Conservation (phyloP, 2,888 invertebrate species). For the Baccha elongata region DNA sequence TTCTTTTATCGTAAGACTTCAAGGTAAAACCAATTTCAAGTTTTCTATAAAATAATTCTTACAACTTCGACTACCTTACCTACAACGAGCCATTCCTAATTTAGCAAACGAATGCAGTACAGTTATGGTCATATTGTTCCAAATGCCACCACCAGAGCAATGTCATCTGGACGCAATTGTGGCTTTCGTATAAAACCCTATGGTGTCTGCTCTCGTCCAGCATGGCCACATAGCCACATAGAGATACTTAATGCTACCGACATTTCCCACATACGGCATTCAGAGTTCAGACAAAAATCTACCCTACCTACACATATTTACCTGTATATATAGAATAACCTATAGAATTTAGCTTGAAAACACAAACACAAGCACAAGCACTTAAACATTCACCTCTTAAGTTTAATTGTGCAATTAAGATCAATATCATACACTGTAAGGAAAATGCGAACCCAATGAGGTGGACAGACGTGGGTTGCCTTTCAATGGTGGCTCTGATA, state of each 20-base stretch:
- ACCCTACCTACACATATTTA: neutral
- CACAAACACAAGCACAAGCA: conserved; percentile 23
- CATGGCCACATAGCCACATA: conserved; percentile 20
- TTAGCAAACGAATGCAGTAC: conserved; percentile 20
- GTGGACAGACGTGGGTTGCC: conserved; percentile 44
- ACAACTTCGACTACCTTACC: neutral
- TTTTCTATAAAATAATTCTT: neutral
- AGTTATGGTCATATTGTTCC: conserved; percentile 15
- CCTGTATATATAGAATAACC: neutral
- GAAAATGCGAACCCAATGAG: conserved; percentile 56
- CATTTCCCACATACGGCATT: conserved; percentile 31
- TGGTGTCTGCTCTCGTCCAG: conserved; percentile 15
- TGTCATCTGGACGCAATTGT: conserved; percentile 53
- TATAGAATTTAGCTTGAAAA: conserved; percentile 17
- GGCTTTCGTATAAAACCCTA: conserved; percentile 31
- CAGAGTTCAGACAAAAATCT: neutral
- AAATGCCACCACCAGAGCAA: conserved; percentile 51
- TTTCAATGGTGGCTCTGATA: conserved; percentile 12
- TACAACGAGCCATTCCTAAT: neutral
- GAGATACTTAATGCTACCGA: conserved; percentile 53
- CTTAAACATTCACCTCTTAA: conserved; percentile 54
- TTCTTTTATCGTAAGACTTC: neutral
- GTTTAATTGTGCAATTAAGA: conserved; percentile 73
- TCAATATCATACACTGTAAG: conserved; percentile 58
- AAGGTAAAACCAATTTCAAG: conserved; percentile 7